Conservation (phyloP, 2,797 vertebrate species). For the Yasuhikotakia modesta region DNA sequence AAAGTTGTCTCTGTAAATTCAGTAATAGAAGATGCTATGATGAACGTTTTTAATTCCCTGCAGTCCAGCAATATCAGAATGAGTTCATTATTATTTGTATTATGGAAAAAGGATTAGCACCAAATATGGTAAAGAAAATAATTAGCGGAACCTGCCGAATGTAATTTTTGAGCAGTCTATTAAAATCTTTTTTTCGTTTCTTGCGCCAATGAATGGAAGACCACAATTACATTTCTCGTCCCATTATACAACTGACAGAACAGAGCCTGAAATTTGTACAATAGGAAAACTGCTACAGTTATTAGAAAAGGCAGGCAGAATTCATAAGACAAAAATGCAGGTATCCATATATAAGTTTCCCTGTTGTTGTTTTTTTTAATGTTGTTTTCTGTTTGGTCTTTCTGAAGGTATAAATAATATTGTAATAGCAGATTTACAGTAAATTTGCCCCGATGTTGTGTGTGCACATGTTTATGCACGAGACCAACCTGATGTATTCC, state of each 20-base stretch:
- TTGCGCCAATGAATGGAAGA: slow-evolving; percentile 45
- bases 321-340: slow-evolving; percentile 8
- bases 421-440: not conserved
- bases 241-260: slow-evolving; percentile 50
- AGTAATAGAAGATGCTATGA: slow-evolving; percentile 31
- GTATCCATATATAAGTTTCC: not conserved
- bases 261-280: slow-evolving; percentile 40
- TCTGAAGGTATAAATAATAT: slow-evolving; percentile 35
- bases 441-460: not conserved
- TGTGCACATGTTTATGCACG: not conserved
- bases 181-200: slow-evolving; percentile 41
- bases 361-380: not conserved
- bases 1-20: slow-evolving; percentile 90
- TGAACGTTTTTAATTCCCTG: slow-evolving; percentile 34
- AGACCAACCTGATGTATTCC: slow-evolving; percentile 92
- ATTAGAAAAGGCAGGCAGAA: slow-evolving; percentile 30
- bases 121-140: slow-evolving; percentile 39
- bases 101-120: slow-evolving; percentile 34
- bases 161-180: slow-evolving; percentile 49
- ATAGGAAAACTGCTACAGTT: slow-evolving; percentile 38
- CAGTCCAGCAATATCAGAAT: slow-evolving; percentile 12
- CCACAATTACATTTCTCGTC: slow-evolving; percentile 56
- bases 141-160: slow-evolving; percentile 53
- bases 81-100: slow-evolving; percentile 37
- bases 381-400: not conserved